Base-by-base conservation (phyloP, 2,888 invertebrate genomes). In the Pollenia angustigena region DNA sequence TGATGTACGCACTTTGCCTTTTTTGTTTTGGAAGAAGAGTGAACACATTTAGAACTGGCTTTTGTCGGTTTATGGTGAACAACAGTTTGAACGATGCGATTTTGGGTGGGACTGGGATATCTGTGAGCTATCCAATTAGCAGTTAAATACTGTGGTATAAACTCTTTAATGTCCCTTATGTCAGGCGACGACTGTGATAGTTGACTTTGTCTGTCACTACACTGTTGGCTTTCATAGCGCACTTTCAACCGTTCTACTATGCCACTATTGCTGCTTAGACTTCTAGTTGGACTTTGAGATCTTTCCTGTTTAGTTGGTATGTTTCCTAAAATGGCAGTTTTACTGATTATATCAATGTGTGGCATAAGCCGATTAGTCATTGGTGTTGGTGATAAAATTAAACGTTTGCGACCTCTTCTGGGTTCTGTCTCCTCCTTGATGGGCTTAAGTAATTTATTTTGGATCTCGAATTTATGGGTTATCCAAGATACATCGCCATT, bases 291-390 rank as follows among this genome's bases (percentile, higher is more conserved):
- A 82, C 76, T 81, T 42, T 23, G 66, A 32, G 4, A 85, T 81
- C 40, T 90, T 89, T 48, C 76, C 4, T 1, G 66, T 68, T 76
- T 72, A 42, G 18, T 66, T 54, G n/a, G 23, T 16, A 16, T 42
- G 14, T 48, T 78, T 12, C 87, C 87, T 11, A 97, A 93, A 0
- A 95, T 94, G 0, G 97, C 97, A 79, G 97, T 95, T 93, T 97
- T 97, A 89, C 97, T 97, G 89, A 97, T 98, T n/a, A 97, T 96
- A 90, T 97, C 97, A 88, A 97, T 97, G 90, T 97, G 97, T 0
- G 97, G 97, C 97, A 97, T 97, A 88, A 95, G 95, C 14, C 97
- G 95, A 91, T 97, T 82, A 44, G 72, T 87, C 10, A 81, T 69
- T 8, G 95, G 56, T 10, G 71, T 95, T 0, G 97, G 96, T 1